Evolutionary conservation across 2,113 vertebrate genomes (phyloP), one percentile per base, ranked within the genome.

Genomic region (Sisor rabdophorus): DNA sequence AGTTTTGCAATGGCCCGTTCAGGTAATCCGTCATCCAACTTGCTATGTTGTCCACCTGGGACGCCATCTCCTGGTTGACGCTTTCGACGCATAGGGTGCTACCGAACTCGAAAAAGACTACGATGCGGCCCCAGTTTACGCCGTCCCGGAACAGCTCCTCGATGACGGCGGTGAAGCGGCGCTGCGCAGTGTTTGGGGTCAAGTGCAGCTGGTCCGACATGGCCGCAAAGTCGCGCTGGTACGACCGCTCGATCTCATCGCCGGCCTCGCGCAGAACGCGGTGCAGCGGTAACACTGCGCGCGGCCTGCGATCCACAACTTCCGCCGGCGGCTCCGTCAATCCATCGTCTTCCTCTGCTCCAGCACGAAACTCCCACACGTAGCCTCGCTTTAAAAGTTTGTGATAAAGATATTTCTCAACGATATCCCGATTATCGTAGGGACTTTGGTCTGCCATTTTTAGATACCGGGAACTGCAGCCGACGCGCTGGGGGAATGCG

Each of bases 11-110:
- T 32, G 93, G 91, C 11, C 91, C 89, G 84, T 97, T 94, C 90
- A 98, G 94, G 89, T 95, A 96, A 79, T 96, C 94, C 0, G 93
- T 95, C 95, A 98, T 94, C 95, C 95, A 98, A 77, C 85, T 44
- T 0, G 92, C 92, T 11, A 98, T 94, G 89, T 32, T 91, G 71
- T 95, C 94, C 82, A 95, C 93, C 24, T 93, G 93, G 13, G 93
- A 82, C 13, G 87, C 90, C 90, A 93, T 93, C 83, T 95, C 95
- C 50, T 88, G 89, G 88, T 91, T 92, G 80, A 92, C 93, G 47
- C 91, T 93, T 87, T 95, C 90, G 76, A 93, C 90, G 0, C 95
- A 96, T 90, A 96, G 90, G 80, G 93, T 92, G 15, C 94, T 93
- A 0, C 95, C 95, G 16, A 98, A 95, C 85, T 94, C 95, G 71